A percentile compares a stretch with the other conserved stretches of the same genome.
phyloP scores from a whole-genome alignment of 2,113 vertebrate genomes.

The Trogon melanurus region DNA sequence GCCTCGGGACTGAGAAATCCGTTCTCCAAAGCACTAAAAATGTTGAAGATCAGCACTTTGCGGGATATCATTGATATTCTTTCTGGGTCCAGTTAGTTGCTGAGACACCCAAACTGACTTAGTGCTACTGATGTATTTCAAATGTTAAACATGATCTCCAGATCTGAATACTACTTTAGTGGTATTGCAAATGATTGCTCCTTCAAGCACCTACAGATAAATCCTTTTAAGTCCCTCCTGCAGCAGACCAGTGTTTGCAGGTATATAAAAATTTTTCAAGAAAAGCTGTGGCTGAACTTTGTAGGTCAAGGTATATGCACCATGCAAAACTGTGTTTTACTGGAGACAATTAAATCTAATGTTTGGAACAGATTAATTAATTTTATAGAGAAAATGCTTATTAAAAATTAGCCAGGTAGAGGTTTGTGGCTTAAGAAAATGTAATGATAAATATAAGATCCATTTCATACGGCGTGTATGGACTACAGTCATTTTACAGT shows the following conservation, averaged over 20 bases:
- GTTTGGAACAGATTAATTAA: background rate
- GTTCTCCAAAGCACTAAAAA: slow-evolving; percentile 22
- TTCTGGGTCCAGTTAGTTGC: background rate
- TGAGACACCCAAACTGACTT: slow-evolving; percentile 9
- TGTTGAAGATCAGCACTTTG: slow-evolving; percentile 38
- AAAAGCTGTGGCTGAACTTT: background rate
- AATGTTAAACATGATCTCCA: background rate
- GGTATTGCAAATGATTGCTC: background rate
- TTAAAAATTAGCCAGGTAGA: background rate
- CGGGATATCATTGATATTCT: background rate
- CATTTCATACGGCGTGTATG: background rate
- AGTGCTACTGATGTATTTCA: slow-evolving; percentile 30
- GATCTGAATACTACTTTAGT: background rate
- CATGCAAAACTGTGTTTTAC: background rate
- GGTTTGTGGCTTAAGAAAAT: background rate
- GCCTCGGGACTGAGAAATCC: slow-evolving; percentile 39
- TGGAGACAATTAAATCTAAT: background rate
- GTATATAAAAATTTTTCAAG: background rate
- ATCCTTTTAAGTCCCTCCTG: background rate
- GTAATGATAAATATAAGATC: background rate
- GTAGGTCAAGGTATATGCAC: background rate
- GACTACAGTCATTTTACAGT: background rate
- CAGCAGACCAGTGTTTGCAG: background rate
- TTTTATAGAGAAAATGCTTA: background rate
- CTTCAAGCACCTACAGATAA: background rate